Evolutionary conservation across 1,140 invertebrate species (phyloP).

Genomic region (Zeugodacus cucurbitae): DNA sequence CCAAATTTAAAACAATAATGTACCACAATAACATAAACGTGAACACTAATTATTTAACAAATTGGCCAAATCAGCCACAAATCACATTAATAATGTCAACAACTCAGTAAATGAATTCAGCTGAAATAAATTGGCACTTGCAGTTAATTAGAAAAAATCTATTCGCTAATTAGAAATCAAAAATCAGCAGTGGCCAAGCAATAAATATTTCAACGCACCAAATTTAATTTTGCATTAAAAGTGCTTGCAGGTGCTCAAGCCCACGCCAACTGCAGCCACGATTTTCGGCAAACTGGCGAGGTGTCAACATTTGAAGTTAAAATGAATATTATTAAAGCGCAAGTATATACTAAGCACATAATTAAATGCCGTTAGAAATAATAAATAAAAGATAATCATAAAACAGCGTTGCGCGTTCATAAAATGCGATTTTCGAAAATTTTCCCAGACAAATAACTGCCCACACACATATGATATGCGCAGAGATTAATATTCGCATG

Average conservation of each 20-base stretch:
- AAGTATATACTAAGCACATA: neutral
- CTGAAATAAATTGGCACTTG: neutral
- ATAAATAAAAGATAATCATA: conserved; percentile 13
- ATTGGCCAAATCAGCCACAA: neutral
- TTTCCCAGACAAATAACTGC: conserved; percentile 37
- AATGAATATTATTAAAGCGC: neutral
- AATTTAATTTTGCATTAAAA: neutral
- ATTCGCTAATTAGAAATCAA: neutral
- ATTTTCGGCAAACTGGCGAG: neutral
- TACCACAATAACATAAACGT: too few relatives aligned
- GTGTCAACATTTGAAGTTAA: neutral
- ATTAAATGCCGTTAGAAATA: neutral
- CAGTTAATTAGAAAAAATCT: neutral
- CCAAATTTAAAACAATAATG: too few relatives aligned
- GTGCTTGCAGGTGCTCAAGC: neutral
- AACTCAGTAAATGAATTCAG: neutral
- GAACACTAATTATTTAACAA: too few relatives aligned
- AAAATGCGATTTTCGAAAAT: conserved; percentile 23
- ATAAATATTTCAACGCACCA: neutral
- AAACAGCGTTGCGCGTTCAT: neutral
- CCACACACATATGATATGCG: neutral
- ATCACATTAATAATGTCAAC: conserved; percentile 7
- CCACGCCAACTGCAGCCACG: neutral
- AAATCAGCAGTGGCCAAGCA: neutral
- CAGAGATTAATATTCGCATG: neutral